phyloP scores from a whole-genome alignment of 2,113 vertebrate genomes.

The Cryptoleucopteryx plumbea region DNA sequence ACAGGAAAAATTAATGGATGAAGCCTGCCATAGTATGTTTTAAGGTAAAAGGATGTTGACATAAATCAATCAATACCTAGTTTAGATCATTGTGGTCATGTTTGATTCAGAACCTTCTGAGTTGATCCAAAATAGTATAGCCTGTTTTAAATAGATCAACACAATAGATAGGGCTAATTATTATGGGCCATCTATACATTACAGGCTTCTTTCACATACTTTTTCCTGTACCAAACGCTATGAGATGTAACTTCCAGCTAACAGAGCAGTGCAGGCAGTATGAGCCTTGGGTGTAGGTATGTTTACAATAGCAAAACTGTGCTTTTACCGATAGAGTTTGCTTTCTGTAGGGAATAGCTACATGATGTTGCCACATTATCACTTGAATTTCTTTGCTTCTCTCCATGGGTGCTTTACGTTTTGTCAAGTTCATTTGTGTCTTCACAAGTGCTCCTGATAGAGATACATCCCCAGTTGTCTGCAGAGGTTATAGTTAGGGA shows the following conservation, averaged over 20 bases:
- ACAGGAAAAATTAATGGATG: slow-evolving; percentile 8
- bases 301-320: background rate
- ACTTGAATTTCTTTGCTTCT: background rate
- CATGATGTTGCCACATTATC: background rate
- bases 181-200: background rate
- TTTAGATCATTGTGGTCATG: background rate
- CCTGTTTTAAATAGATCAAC: background rate
- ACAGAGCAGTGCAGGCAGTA: background rate
- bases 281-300: background rate
- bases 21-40: background rate
- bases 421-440: background rate
- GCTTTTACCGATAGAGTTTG: background rate
- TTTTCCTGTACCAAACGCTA: background rate
- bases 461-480: background rate
- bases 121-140: background rate
- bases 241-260: background rate
- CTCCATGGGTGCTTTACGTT: background rate
- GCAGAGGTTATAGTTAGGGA: background rate
- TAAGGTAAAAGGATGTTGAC: background rate
- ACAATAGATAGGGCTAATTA: background rate
- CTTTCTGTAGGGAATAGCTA: background rate
- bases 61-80: slow-evolving; percentile 9
- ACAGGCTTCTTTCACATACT: background rate
- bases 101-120: background rate
- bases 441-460: background rate